phyloP scores from a whole-genome alignment of 2,797 vertebrate species.

The Lagodon rhomboides region DNA sequence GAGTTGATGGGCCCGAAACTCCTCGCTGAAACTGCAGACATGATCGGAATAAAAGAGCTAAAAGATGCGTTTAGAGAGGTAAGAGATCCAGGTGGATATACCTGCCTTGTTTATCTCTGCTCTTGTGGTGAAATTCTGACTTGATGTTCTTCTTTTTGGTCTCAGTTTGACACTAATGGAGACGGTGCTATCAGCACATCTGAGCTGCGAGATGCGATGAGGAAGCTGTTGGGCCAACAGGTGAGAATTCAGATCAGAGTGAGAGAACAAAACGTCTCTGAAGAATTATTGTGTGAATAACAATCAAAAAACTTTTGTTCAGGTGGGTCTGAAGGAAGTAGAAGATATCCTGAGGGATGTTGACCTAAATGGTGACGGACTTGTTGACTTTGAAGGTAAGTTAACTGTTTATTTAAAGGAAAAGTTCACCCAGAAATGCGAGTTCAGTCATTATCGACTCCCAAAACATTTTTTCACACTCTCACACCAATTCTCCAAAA shows the following conservation, averaged over 20 bases:
- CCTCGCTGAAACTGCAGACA: slow-evolving; percentile 96
- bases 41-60: slow-evolving; percentile 98
- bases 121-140: not conserved
- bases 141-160: slow-evolving; percentile 16
- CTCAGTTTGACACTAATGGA: slow-evolving; percentile 97
- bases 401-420: not conserved
- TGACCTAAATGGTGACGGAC: slow-evolving; percentile 97
- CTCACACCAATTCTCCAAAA: too few species aligned
- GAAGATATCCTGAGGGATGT: slow-evolving; percentile 98
- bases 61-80: slow-evolving; percentile 97
- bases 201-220: slow-evolving; percentile 97
- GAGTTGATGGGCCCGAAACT: slow-evolving; percentile 98
- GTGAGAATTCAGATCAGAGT: slow-evolving; percentile 69
- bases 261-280: not conserved
- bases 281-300: not conserved
- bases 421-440: not conserved
- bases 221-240: slow-evolving; percentile 96
- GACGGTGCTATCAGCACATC: slow-evolving; percentile 97
- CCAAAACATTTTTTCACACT: too few species aligned
- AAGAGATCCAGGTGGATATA: slow-evolving; percentile 47
- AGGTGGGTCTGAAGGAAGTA: slow-evolving; percentile 94
- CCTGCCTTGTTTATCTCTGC: not conserved
- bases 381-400: slow-evolving; percentile 98
- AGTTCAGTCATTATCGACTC: too few species aligned
- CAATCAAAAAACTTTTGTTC: slow-evolving; percentile 1